Evolutionary conservation across 2,888 invertebrate genomes (phyloP).

Genomic region (Megalurothrips usitatus): DNA sequence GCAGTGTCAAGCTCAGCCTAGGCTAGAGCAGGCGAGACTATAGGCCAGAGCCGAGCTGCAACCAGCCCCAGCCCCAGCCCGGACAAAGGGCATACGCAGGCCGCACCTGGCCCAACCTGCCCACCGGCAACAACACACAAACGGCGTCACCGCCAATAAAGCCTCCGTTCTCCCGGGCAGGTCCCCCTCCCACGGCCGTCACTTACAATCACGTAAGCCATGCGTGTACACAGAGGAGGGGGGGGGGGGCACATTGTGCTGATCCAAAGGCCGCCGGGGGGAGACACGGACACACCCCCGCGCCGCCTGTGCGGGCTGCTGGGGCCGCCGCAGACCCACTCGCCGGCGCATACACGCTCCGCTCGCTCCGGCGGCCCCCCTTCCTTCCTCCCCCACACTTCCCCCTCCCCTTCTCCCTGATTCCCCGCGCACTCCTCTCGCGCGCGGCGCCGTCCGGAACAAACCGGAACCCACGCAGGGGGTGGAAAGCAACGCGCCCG

Average conservation of each 20-base stretch:
- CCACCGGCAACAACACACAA: neutral
- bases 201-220: slow-evolving; percentile 18
- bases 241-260: neutral
- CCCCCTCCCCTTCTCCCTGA: neutral
- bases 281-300: neutral
- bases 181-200: slow-evolving; percentile 45
- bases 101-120: no score
- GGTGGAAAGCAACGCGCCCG: no score
- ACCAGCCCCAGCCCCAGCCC: no score
- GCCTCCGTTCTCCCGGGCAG: slow-evolving; percentile 46
- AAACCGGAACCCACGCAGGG: no score
- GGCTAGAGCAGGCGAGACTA: no score
- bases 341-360: neutral
- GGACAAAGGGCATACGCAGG: no score
- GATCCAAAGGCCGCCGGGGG: neutral
- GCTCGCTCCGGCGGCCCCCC: neutral
- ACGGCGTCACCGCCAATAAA: slow-evolving; percentile 34
- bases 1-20: no score
- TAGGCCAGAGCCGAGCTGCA: no score
- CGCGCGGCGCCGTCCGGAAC: neutral
- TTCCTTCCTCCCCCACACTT: neutral
- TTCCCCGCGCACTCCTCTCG: neutral
- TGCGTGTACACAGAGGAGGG: slow-evolving; percentile 35
- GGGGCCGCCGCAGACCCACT: slow-evolving; percentile 33
- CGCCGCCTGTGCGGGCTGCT: neutral